Conservation (phyloP, 2,797 vertebrate species). For the Falco columbarius region DNA sequence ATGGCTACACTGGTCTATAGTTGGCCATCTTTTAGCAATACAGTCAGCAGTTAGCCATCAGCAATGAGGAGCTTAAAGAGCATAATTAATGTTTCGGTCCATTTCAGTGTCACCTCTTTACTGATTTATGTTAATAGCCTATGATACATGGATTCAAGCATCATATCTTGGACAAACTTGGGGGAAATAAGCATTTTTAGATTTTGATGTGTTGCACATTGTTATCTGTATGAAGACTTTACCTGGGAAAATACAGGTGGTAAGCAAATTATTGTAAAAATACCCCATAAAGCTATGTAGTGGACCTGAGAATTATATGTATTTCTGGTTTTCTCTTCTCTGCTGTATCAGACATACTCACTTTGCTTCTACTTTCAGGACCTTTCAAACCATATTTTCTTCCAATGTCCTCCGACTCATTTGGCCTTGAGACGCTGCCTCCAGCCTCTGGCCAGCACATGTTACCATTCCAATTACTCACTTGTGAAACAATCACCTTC, state of each 20-base stretch:
- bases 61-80: background rate
- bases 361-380: background rate
- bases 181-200: background rate
- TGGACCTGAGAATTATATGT: background rate
- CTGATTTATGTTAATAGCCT: background rate
- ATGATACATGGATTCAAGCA: background rate
- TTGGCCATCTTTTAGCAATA: background rate
- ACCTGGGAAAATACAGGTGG: background rate
- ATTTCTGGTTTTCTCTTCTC: background rate
- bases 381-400: background rate
- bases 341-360: background rate
- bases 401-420: background rate
- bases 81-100: background rate
- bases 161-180: accelerated
- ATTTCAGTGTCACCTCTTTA: background rate
- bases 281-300: background rate
- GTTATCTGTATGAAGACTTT: background rate
- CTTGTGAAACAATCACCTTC: background rate
- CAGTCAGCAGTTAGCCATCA: background rate
- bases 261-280: background rate
- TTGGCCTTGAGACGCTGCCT: background rate
- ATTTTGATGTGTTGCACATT: background rate
- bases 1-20: accelerated
- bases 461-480: background rate
- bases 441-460: background rate